These are phyloP conservation scores for Chorisops tibialis DNA, from an alignment of 2,888 invertebrate genomes.

Conservation along the genomic window DNA sequence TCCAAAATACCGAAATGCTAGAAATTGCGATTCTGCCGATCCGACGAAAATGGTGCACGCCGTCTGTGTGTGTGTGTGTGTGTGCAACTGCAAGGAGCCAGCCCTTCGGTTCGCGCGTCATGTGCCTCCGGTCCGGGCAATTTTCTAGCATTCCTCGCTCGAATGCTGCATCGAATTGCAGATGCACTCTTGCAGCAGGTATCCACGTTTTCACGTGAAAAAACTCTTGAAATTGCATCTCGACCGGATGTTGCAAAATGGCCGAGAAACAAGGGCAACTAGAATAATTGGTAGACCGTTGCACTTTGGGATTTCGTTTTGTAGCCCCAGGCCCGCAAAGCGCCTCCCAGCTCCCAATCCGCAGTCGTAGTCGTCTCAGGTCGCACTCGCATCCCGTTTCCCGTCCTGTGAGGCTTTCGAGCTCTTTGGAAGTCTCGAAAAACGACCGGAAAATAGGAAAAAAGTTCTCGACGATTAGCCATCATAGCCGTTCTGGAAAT, in stretches of 20 bases:
- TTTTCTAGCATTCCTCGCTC: background rate
- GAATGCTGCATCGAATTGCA: background rate
- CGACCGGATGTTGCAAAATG: conserved; percentile 37
- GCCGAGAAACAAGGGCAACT: conserved; percentile 33
- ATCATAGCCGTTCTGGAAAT: conserved; percentile 20
- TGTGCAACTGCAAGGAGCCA: too few species aligned
- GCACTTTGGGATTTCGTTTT: conserved; percentile 18
- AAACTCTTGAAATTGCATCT: conserved; percentile 36
- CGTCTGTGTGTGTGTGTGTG: too few species aligned
- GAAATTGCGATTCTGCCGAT: background rate
- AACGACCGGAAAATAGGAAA: conserved; percentile 31
- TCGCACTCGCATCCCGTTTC: too few species aligned
- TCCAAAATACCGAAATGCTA: background rate
- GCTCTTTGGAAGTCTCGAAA: conserved; percentile 25
- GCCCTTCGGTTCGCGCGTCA: too few species aligned
- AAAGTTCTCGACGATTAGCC: conserved; percentile 26
- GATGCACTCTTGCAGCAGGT: background rate
- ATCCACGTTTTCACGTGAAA: background rate
- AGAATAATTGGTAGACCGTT: conserved; percentile 33
- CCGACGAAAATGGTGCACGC: too few species aligned
- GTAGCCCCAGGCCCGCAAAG: conserved; percentile 11
- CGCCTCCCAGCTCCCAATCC: too few species aligned
- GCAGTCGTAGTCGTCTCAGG: too few species aligned
- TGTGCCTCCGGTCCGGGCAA: background rate
- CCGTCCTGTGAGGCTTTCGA: background rate